Percentiles rank a stretch among this genome's conserved stretches.
phyloP scores from a whole-genome alignment of 2,113 vertebrate species.

The Ptilorrhoa leucosticta region DNA sequence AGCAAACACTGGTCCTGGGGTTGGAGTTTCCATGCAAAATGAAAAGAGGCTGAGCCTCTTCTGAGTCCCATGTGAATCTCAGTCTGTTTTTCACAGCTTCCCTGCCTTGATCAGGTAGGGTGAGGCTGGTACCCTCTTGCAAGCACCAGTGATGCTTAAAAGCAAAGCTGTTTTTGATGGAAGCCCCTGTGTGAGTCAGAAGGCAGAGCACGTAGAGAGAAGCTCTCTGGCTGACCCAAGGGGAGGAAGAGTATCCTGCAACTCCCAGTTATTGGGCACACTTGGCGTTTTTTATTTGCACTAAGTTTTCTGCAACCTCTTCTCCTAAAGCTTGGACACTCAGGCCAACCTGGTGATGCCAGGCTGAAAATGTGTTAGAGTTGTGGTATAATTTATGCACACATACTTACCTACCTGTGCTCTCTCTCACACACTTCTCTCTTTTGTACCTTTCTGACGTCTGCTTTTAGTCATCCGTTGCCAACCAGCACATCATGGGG shows the following conservation, averaged over 20 bases:
- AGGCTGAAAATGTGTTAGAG: not conserved
- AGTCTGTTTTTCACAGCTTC: not conserved
- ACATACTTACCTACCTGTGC: rapidly evolving
- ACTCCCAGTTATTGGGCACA: rapidly evolving
- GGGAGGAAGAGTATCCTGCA: not conserved
- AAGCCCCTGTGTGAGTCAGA: not conserved
- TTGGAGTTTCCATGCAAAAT: not conserved
- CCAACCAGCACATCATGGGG: not conserved
- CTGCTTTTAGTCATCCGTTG: not conserved
- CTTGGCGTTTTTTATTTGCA: not conserved
- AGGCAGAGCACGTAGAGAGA: not conserved
- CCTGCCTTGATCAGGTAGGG: not conserved
- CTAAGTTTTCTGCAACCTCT: not conserved
- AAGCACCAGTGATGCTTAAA: not conserved
- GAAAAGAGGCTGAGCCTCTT: not conserved
- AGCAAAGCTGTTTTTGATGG: not conserved
- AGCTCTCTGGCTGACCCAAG: not conserved
- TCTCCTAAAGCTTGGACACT: not conserved
- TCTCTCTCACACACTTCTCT: not conserved
- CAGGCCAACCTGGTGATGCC: not conserved
- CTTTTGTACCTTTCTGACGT: not conserved
- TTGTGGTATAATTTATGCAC: not conserved
- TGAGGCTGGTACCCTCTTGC: not conserved
- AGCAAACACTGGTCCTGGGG: not conserved
- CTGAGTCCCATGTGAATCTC: not conserved